Evolutionary conservation across 2,113 vertebrate species (phyloP).

Genomic region (Colius striatus): DNA sequence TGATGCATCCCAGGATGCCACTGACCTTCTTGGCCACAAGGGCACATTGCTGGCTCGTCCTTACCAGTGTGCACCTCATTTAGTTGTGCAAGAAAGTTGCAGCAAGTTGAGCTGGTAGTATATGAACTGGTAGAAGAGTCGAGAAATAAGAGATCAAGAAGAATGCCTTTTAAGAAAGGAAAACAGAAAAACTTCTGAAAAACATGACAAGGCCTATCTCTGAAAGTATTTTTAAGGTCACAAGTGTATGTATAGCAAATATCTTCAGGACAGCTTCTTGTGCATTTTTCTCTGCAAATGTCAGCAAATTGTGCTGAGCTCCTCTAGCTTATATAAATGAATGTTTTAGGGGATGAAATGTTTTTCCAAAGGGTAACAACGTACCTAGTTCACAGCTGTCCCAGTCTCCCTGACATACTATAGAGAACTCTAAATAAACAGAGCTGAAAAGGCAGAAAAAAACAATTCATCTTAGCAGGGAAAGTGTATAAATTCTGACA

Average conservation of each 20-base stretch:
- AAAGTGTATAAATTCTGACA: background rate
- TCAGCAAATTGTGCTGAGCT: background rate
- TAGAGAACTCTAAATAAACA: background rate
- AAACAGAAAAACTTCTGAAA: background rate
- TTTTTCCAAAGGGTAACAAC: background rate
- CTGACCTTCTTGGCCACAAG: too few species aligned
- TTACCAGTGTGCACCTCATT: background rate
- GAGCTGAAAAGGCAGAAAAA: background rate
- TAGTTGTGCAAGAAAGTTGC: background rate
- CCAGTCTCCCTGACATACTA: background rate
- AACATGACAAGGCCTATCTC: background rate
- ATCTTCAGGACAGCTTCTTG: background rate
- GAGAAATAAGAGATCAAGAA: background rate
- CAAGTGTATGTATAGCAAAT: background rate
- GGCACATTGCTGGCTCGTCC: too few species aligned
- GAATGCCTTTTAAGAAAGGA: background rate
- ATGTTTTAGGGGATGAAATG: background rate
- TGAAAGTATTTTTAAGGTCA: background rate
- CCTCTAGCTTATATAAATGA: background rate
- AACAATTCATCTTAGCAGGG: background rate
- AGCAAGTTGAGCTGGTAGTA: background rate
- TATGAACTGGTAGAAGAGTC: background rate
- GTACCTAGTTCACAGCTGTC: background rate
- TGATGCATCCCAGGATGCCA: too few species aligned
- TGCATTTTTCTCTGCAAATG: background rate